Evolutionary conservation across 2,113 vertebrate species (phyloP).

Genomic region (Lagenorhynchus albirostris): DNA sequence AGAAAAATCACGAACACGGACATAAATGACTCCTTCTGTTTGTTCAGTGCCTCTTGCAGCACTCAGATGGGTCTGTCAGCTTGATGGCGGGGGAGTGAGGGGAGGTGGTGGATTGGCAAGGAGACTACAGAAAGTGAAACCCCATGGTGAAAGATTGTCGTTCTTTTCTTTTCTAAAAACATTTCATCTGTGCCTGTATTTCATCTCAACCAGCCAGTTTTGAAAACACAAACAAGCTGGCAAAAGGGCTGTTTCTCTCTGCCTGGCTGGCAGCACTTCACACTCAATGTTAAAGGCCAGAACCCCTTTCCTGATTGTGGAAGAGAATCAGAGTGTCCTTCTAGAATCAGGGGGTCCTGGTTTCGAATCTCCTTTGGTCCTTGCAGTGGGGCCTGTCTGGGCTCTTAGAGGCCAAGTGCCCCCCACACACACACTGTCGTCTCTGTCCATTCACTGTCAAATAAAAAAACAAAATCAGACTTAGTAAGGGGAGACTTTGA

Average conservation of each 20-base stretch:
- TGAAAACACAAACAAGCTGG: constrained; percentile 39
- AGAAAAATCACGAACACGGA: constrained; percentile 10
- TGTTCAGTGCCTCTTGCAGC: background rate
- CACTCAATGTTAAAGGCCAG: background rate
- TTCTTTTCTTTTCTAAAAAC: constrained; percentile 34
- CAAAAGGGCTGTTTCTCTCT: background rate
- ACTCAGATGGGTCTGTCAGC: constrained; percentile 13
- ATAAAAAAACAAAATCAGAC: background rate
- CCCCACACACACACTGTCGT: background rate
- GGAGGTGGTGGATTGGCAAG: background rate
- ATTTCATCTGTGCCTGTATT: background rate
- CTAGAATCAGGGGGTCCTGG: background rate
- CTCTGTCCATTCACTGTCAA: background rate
- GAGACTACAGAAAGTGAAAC: background rate
- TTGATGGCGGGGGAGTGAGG: background rate
- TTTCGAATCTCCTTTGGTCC: background rate
- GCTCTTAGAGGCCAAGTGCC: background rate
- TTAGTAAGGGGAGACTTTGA: background rate
- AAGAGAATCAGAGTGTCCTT: background rate
- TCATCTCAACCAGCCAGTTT: background rate
- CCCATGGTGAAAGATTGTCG: background rate
- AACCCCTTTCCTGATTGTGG: background rate
- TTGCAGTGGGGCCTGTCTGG: background rate
- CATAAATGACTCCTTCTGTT: constrained; percentile 1
- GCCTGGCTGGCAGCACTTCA: background rate